Percentiles rank a stretch among this genome's conserved stretches.
phyloP scores from a whole-genome alignment of 2,888 invertebrate species.

The Leptothorax acervorum region DNA sequence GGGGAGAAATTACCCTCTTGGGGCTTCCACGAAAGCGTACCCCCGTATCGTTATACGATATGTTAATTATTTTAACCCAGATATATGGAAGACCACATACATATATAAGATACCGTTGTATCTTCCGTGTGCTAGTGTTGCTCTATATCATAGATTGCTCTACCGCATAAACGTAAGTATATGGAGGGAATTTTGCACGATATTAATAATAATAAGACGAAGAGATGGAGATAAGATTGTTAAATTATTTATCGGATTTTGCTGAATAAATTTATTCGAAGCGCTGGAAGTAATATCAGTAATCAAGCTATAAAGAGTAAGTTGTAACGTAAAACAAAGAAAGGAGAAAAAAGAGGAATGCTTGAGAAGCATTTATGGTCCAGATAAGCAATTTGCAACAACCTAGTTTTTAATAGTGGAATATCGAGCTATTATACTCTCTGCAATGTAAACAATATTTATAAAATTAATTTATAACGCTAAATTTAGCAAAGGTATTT shows the following conservation, averaged over 20 bases:
- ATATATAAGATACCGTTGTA: not conserved
- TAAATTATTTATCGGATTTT: constrained; percentile 22
- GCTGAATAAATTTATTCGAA: constrained; percentile 5
- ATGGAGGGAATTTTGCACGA: not conserved
- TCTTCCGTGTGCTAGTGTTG: not conserved
- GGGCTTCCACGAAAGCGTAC: not conserved
- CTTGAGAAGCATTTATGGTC: not conserved
- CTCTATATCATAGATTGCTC: constrained; percentile 9
- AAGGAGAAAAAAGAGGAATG: not conserved
- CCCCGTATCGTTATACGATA: constrained; percentile 4
- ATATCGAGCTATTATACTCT: not conserved
- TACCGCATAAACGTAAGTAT: constrained; percentile 9
- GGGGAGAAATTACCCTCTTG: constrained; percentile 19
- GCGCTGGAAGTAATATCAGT: not conserved
- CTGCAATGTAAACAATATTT: not conserved
- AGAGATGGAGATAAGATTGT: not conserved
- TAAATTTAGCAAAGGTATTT: not conserved
- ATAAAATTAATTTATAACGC: not conserved
- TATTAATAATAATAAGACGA: not conserved
- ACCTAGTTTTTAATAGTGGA: not conserved
- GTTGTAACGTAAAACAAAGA: not conserved
- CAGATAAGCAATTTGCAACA: not conserved
- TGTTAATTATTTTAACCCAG: constrained; percentile 47
- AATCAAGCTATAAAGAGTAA: not conserved
- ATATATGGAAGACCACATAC: not conserved